These are phyloP conservation scores for Sakesphorus luctuosus DNA, from an alignment of 2,113 vertebrate species.

Conservation along the genomic window DNA sequence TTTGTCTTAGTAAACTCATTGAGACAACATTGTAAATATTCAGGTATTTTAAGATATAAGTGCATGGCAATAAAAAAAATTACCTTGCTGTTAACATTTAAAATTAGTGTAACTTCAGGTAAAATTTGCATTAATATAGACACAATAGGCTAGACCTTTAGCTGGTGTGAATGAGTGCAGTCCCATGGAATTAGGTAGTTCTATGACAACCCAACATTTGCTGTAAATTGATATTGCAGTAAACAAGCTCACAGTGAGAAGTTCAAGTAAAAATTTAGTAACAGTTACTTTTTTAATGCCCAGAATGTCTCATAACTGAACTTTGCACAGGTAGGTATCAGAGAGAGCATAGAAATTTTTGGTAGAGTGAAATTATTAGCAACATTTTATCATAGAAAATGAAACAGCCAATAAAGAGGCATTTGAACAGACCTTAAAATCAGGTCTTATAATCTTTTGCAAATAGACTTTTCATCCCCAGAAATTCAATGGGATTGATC, in stretches of 20 bases:
- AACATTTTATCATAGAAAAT: neutral
- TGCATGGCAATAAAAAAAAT: slow-evolving; percentile 10
- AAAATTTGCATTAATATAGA: neutral
- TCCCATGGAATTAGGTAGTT: neutral
- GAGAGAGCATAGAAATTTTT: neutral
- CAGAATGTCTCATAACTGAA: neutral
- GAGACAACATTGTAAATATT: slow-evolving; percentile 31
- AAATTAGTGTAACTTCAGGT: neutral
- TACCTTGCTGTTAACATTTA: slow-evolving; percentile 6
- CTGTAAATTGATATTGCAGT: neutral
- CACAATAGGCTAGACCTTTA: neutral
- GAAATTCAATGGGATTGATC: neutral
- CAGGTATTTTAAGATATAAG: neutral
- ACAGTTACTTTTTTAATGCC: neutral
- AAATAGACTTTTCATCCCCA: neutral
- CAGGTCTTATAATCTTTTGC: neutral
- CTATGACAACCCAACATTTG: neutral
- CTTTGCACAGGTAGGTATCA: neutral
- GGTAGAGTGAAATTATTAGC: neutral
- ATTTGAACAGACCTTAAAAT: neutral
- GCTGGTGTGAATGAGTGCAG: neutral
- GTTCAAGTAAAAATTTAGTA: neutral
- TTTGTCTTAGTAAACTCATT: neutral
- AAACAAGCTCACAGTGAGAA: neutral
- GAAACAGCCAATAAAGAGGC: neutral